These are phyloP conservation scores for Pipra filicauda DNA, from an alignment of 2,113 vertebrate genomes.

Conservation along the genomic window DNA sequence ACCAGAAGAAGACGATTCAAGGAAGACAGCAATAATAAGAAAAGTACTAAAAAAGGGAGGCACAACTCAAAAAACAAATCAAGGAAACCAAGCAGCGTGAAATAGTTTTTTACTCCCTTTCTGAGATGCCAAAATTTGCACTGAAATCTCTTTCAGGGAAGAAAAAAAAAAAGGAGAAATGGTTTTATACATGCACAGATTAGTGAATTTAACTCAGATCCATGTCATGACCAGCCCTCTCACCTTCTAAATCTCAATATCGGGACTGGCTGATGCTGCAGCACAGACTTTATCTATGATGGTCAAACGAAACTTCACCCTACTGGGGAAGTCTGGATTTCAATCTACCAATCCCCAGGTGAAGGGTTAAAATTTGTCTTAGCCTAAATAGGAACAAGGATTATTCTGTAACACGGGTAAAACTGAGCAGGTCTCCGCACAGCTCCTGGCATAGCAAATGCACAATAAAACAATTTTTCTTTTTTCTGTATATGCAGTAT, in stretches of 20 bases:
- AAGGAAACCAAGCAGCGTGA: neutral
- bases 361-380: neutral
- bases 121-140: neutral
- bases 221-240: neutral
- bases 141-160: neutral
- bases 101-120: constrained; percentile 31
- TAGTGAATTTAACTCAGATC: neutral
- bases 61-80: neutral
- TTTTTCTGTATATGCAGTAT: neutral
- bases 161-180: neutral
- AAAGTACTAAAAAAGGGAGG: neutral
- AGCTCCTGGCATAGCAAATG: neutral
- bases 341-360: neutral
- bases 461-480: neutral
- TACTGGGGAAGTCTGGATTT: neutral
- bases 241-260: neutral
- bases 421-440: neutral
- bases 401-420: neutral
- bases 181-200: neutral
- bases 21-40: neutral
- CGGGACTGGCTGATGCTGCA: neutral
- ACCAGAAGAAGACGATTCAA: neutral
- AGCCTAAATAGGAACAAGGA: neutral
- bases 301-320: neutral
- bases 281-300: neutral